These are phyloP conservation scores for Cirrhinus mrigala DNA, from an alignment of 2,797 vertebrate genomes.

Conservation along the genomic window DNA sequence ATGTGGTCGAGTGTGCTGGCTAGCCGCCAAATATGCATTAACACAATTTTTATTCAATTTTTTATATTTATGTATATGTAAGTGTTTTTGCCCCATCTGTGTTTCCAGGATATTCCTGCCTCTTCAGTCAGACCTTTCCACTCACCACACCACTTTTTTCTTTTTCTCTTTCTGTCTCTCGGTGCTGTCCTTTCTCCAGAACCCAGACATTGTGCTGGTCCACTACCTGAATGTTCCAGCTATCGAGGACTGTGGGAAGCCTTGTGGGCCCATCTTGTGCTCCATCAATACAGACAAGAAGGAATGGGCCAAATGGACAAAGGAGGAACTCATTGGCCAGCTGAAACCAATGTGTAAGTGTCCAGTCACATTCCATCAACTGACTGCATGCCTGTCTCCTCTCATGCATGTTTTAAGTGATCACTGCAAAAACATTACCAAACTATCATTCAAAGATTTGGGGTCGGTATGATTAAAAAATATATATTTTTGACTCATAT, in stretches of 20 bases:
- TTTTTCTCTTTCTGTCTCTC: conserved; percentile 52
- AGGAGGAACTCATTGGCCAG: conserved; percentile 98
- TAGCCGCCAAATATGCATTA: conserved; percentile 19
- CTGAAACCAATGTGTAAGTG: conserved; percentile 99
- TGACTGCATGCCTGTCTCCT: not conserved
- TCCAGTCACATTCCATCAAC: not conserved
- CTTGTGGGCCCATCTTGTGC: conserved; percentile 96
- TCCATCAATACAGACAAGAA: conserved; percentile 99
- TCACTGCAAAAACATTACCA: not conserved
- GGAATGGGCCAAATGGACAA: conserved; percentile 99
- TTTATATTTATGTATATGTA: not conserved
- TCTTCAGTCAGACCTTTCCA: conserved; percentile 2
- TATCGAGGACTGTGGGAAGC: conserved; percentile 99
- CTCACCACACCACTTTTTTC: conserved; percentile 25
- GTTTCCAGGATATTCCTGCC: not conserved
- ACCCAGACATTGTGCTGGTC: conserved; percentile 98
- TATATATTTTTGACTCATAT: not conserved
- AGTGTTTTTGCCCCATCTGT: not conserved
- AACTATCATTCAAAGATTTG: not conserved
- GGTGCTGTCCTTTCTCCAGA: conserved; percentile 76
- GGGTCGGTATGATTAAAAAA: not conserved
- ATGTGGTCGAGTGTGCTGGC: conserved; percentile 30
- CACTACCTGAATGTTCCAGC: conserved; percentile 99
- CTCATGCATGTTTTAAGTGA: not conserved
- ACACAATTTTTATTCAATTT: not conserved